Evolutionary conservation across 2,888 invertebrate species (phyloP).

Genomic region (Acronicta psi): DNA sequence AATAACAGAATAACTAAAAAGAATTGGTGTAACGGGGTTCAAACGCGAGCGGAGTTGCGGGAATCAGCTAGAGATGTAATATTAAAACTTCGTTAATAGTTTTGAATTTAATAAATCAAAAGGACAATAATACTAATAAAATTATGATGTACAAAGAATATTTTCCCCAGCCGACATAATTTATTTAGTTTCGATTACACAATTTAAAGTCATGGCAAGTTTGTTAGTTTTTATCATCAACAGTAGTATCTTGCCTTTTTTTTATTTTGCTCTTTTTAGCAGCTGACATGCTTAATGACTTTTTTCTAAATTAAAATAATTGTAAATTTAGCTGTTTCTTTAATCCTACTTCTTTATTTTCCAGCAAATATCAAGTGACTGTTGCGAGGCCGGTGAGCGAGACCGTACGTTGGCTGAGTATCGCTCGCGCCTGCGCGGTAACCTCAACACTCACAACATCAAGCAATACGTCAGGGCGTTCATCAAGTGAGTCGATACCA

Average conservation of each 20-base stretch:
- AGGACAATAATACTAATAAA: too few relatives aligned
- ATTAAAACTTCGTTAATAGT: too few relatives aligned
- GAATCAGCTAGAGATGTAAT: too few relatives aligned
- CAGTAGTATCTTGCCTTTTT: not conserved
- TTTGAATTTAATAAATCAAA: too few relatives aligned
- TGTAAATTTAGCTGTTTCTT: not conserved
- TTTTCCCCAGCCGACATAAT: too few relatives aligned
- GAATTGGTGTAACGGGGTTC: too few relatives aligned
- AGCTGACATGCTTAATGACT: constrained; percentile 5
- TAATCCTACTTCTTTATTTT: constrained; percentile 9
- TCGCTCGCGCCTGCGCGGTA: constrained; percentile 92
- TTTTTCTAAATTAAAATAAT: not conserved
- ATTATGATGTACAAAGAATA: too few relatives aligned
- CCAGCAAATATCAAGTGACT: constrained; percentile 81
- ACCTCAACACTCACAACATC: constrained; percentile 94
- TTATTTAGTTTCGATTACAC: too few relatives aligned
- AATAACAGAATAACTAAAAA: too few relatives aligned
- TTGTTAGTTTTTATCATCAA: too few relatives aligned
- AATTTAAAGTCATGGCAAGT: too few relatives aligned
- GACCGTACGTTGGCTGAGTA: constrained; percentile 93
- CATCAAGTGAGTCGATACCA: constrained; percentile 91
- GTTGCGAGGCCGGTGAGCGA: constrained; percentile 88
- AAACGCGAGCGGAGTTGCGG: too few relatives aligned
- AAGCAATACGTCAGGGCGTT: constrained; percentile 95
- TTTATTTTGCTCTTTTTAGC: not conserved